Percentiles rank a stretch among this genome's conserved stretches.
Conservation (phyloP, 2,888 invertebrate species). For the Neria commutata region DNA sequence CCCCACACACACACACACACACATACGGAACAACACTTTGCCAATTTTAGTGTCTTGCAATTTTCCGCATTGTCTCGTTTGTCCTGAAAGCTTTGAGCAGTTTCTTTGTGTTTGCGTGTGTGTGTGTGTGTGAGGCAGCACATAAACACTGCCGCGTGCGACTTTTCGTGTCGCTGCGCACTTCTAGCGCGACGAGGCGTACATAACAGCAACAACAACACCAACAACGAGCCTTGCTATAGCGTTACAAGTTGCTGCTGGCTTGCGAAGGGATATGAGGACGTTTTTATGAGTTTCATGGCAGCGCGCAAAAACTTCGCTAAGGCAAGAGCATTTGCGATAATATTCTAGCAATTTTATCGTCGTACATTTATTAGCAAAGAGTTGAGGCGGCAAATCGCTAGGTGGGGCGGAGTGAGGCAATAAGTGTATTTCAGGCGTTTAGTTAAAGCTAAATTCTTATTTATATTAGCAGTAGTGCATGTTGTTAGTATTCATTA, state of each 20-base stretch:
- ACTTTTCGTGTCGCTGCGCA: background rate
- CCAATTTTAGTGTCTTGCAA: conserved; percentile 49
- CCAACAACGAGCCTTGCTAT: no score
- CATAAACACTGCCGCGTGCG: background rate
- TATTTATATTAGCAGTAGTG: background rate
- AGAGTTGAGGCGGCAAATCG: conserved; percentile 8
- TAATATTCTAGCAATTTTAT: conserved; percentile 25
- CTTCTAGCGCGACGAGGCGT: no score
- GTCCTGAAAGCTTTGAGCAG: conserved; percentile 10
- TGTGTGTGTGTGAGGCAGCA: conserved; percentile 4
- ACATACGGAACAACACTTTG: conserved; percentile 29
- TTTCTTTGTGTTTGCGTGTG: background rate
- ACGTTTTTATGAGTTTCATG: conserved; percentile 16
- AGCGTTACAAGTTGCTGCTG: conserved; percentile 5
- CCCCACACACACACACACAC: conserved; percentile 7
- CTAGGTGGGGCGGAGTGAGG: no score
- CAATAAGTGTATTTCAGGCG: background rate
- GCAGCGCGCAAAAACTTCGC: background rate
- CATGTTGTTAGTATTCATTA: no score
- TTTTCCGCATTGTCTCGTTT: conserved; percentile 47
- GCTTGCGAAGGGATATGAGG: conserved; percentile 12
- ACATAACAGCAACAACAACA: no score
- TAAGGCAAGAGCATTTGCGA: background rate
- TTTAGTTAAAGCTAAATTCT: background rate
- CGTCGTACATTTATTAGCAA: conserved; percentile 34